A percentile compares a stretch with the other conserved stretches of the same genome.
These are phyloP conservation scores for Rhegmatorhina hoffmannsi DNA, from an alignment of 2,113 vertebrate genomes.

Conservation along the genomic window DNA sequence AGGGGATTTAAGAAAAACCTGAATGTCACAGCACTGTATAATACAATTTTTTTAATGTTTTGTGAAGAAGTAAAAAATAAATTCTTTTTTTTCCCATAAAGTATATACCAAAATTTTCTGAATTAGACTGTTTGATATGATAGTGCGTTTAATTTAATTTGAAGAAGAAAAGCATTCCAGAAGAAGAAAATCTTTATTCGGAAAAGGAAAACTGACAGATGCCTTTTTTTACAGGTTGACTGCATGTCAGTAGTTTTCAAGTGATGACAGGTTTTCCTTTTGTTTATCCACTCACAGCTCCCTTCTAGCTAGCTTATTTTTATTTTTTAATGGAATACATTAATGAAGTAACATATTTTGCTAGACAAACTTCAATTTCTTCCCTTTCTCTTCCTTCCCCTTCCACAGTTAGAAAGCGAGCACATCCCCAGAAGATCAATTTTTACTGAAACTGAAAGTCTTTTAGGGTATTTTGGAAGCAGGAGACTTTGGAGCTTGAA, in stretches of 20 bases:
- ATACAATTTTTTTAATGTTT: not conserved
- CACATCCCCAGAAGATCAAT: not conserved
- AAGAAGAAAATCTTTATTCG: not conserved
- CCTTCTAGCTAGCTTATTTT: not conserved
- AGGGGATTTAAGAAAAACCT: not conserved
- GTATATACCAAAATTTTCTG: not conserved
- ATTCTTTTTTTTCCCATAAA: not conserved
- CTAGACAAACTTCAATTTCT: not conserved
- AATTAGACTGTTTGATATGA: not conserved
- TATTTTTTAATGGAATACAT: not conserved
- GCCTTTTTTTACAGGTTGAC: not conserved
- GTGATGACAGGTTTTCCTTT: constrained; percentile 14
- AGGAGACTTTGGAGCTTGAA: constrained; percentile 17
- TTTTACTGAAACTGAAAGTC: not conserved
- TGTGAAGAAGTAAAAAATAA: not conserved
- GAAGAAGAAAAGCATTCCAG: not conserved
- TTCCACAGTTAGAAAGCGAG: not conserved
- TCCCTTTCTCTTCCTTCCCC: not conserved
- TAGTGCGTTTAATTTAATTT: constrained; percentile 3
- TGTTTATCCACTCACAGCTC: not conserved
- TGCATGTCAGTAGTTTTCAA: not conserved
- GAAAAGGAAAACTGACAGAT: not conserved
- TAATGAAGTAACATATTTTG: not conserved
- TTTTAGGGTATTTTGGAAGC: not conserved
- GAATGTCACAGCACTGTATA: not conserved